phyloP scores from a whole-genome alignment of 2,113 vertebrate genomes.

The Setophaga coronata region DNA sequence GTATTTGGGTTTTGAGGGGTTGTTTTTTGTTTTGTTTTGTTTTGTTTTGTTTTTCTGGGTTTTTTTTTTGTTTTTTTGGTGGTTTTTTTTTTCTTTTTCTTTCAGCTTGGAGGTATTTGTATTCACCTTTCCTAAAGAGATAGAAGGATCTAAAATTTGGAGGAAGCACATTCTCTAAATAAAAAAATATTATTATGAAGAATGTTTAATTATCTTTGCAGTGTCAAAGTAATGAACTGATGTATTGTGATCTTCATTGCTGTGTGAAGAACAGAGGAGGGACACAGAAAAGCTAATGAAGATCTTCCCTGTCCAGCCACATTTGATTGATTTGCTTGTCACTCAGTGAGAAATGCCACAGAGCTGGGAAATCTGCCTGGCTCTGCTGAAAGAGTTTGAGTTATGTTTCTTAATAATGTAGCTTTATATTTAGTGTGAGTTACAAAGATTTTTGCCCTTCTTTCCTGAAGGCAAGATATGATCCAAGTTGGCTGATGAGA shows the following conservation, averaged over 20 bases:
- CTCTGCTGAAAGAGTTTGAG: conserved; percentile 6
- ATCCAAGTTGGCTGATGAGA: not conserved
- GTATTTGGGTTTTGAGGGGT: not conserved
- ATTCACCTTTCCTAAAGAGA: not conserved
- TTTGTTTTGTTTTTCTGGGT: not conserved
- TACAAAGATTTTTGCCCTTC: not conserved
- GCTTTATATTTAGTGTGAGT: not conserved
- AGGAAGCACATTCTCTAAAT: not conserved
- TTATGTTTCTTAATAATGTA: conserved; percentile 41
- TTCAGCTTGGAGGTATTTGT: not conserved
- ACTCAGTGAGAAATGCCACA: not conserved
- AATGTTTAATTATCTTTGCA: not conserved
- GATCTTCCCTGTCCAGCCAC: not conserved
- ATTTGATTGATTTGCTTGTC: conserved; percentile 13
- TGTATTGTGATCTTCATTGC: not conserved
- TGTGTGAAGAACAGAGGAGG: not conserved
- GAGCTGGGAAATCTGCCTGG: not conserved
- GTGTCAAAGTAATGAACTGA: not conserved
- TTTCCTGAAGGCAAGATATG: not conserved
- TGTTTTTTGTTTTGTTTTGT: too few relatives aligned
- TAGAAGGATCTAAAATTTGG: not conserved
- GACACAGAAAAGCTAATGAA: not conserved
- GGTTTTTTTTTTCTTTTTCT: not conserved
- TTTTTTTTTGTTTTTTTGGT: not conserved
- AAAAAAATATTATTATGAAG: not conserved